A percentile compares a stretch with the other conserved stretches of the same genome.
Conservation (phyloP, 2,797 vertebrate species). For the Enteromius thamalakanensis region DNA sequence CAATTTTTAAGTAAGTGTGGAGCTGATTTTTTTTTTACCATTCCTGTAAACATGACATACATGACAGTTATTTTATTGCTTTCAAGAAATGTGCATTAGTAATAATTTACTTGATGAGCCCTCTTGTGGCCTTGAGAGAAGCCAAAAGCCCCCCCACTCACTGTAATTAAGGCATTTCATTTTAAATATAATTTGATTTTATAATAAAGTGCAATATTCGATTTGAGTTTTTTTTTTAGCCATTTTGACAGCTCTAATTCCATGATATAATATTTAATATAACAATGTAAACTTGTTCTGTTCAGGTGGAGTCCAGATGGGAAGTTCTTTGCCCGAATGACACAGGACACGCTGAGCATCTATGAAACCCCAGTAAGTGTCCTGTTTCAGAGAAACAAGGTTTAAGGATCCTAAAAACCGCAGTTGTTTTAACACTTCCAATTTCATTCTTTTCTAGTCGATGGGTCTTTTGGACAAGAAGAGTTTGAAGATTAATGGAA, state of each 20-base stretch:
- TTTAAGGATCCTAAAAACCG: not conserved
- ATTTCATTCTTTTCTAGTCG: conserved; percentile 77
- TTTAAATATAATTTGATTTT: too few species aligned
- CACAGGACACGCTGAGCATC: conserved; percentile 93
- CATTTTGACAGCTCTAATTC: not conserved
- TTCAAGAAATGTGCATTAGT: too few species aligned
- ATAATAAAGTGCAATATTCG: too few species aligned
- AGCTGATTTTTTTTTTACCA: not conserved
- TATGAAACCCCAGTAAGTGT: conserved; percentile 94
- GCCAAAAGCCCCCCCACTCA: too few species aligned
- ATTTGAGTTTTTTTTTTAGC: too few species aligned
- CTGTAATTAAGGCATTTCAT: too few species aligned
- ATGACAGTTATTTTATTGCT: too few species aligned
- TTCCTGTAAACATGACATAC: too few species aligned
- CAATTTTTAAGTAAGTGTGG: conserved; percentile 94
- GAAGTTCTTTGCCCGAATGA: conserved; percentile 98
- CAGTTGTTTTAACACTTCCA: not conserved
- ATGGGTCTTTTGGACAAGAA: conserved; percentile 99
- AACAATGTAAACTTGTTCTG: conserved; percentile 29
- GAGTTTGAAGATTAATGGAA: conserved; percentile 95
- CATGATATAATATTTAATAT: not conserved
- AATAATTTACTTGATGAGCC: too few species aligned
- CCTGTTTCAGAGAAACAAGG: not conserved
- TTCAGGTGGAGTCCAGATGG: conserved; percentile 96
- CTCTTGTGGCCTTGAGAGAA: too few species aligned